Base-by-base conservation (phyloP, 2,113 vertebrate species). In the Eurypyga helias region DNA sequence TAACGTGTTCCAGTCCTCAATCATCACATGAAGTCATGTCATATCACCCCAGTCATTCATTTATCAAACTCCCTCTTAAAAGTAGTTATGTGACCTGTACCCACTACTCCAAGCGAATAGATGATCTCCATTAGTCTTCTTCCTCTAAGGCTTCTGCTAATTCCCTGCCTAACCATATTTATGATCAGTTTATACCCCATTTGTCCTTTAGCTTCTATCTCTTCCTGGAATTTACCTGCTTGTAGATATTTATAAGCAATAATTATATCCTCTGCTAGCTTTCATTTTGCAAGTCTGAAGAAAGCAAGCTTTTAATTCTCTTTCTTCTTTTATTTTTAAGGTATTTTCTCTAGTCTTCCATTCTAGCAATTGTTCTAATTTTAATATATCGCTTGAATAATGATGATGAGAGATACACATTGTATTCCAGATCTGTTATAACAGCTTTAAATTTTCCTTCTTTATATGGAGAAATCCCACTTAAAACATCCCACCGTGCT, bases 181-280 rank as follows among this genome's bases (percentile, higher is more conserved):
- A 92, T 91, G 72, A 73, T 73, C 80, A 78, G 72, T 96, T 92
- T 94, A 89, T 95, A 64, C 51, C 17, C 61, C 77, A 87, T 91
- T 93, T 96, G 76, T 87, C 60, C 83, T 91, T 89, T 89, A 82
- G 55, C 38, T 87, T 87, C 77, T 84, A n/a, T 64, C 69, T 91
- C 83, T 97, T 96, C 93, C 95, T 67, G 77, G 48, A 96, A 96
- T 89, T 91, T 81, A 87, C 72, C 66, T 83, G 18, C 43, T 55
- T 71, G 60, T 60, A 87, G 93, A 81, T 83, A 95, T 87, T 89
- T 89, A 95, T 84, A 94, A 91, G 54, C 38, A 84, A 73, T 71
- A 94, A 91, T 91, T 86, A 58, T 58, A 95, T 83, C 58, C 54
- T 67, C 43, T 93, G 64, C 31, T 75, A 88, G 25, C 19, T 92